These are phyloP conservation scores for Hypanus sabinus DNA, from an alignment of 2,113 vertebrate genomes.

Conservation along the genomic window DNA sequence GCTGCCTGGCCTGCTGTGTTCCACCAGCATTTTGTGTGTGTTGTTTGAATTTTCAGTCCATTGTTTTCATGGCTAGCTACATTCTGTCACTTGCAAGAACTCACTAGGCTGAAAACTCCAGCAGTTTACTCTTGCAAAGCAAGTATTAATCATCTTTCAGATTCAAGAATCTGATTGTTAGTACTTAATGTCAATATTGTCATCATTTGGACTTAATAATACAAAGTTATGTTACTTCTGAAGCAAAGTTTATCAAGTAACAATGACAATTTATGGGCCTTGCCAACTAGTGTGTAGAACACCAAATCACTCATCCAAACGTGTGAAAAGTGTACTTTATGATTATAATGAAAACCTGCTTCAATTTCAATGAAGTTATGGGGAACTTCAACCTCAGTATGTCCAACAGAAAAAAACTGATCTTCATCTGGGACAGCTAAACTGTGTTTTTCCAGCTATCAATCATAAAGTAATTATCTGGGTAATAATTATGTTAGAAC, in stretches of 20 bases:
- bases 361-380: background rate
- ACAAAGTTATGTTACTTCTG: background rate
- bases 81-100: background rate
- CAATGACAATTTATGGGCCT: background rate
- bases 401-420: background rate
- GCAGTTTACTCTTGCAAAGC: background rate
- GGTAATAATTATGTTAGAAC: constrained; percentile 46
- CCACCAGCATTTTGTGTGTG: too few relatives aligned
- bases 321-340: background rate
- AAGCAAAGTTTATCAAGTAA: background rate
- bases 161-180: background rate
- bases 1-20: too few relatives aligned
- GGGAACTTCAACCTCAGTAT: background rate
- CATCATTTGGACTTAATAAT: background rate
- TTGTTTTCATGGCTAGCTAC: background rate
- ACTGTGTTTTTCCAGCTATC: constrained; percentile 45
- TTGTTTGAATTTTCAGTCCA: background rate
- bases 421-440: constrained; percentile 43
- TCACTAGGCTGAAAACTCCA: background rate
- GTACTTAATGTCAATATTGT: background rate
- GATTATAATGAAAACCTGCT: background rate
- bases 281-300: background rate
- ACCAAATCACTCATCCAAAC: background rate
- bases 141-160: background rate
- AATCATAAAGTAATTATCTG: constrained; percentile 49